Conservation (phyloP, 2,797 vertebrate genomes). For the Amazona finschi region DNA sequence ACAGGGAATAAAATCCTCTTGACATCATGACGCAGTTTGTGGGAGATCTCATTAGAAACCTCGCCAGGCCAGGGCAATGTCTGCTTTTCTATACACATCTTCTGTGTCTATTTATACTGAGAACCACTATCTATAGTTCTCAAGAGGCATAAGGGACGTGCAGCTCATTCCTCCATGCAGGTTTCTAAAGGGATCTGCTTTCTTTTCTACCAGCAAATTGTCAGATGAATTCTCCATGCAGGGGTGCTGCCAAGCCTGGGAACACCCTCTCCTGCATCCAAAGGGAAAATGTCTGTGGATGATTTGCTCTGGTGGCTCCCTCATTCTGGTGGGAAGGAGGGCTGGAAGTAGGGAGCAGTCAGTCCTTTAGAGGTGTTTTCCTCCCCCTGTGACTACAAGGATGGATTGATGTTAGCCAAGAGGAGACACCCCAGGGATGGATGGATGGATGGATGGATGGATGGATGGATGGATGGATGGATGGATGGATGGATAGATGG, state of each 20-base stretch:
- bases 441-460: no score
- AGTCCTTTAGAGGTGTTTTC: neutral
- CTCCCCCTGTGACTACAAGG: neutral
- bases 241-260: neutral
- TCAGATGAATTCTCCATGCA: neutral
- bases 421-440: neutral
- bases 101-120: neutral
- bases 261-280: neutral
- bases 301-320: neutral
- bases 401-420: neutral
- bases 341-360: neutral
- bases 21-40: conserved; percentile 55
- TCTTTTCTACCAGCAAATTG: neutral
- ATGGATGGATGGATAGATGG: no score
- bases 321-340: neutral
- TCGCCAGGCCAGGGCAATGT: conserved; percentile 8
- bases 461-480: neutral
- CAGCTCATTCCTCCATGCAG: neutral
- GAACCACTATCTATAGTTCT: neutral
- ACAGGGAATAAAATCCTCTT: conserved; percentile 56
- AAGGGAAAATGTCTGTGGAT: neutral
- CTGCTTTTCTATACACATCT: neutral
- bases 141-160: neutral
- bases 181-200: neutral
- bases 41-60: conserved; percentile 39